Base-by-base conservation (phyloP, 2,888 invertebrate species). In the Caradrina kadenii region DNA sequence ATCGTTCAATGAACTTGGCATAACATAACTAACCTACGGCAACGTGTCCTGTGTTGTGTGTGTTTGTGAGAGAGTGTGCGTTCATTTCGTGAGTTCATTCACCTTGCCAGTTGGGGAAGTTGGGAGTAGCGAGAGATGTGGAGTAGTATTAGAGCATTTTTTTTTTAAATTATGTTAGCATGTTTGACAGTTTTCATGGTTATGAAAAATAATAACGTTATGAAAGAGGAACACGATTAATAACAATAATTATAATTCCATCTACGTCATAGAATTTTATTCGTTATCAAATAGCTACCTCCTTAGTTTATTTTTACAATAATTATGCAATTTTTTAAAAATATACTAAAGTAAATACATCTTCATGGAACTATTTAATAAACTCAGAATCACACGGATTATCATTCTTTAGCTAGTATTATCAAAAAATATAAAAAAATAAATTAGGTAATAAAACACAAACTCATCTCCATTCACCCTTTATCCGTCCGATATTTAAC, bases 31-130 rank as follows among this genome's bases (percentile, higher is more conserved):
- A 92, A 94, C 94, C 94, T 94, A 93, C 91, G 88, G 82, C 90
- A 93, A 94, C 89, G 85, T 88, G 88, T 88, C 87, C 86, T 88
- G 88, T 79, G 87, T 90, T 92, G 91, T 83, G 84, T 84, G 87
- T 86, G 85, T 82, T 77, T 66, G 76, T 81, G 79, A 71, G 87
- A 84, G 81, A 81, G 89, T 89, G 88, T 91, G 96, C 89, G 90
- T 92, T 92, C 93, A 94, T 95, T 95, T 95, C 94, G 95, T 95
- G 90, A 93, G 95, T 94, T 94, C 95, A 86, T 95, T 95, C 95
- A 95, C 94, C 95, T 92, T 90, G 89, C 89, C 91, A 94, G 95
- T 95, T 95, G 93, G 95, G 95, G 94, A 95, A 95, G 95, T 95
- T 93, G 90, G 93, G 93, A 92, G 86, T 82, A 92, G 65, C 13